Evolutionary conservation across 2,113 vertebrate species (phyloP).

Genomic region (Balaeniceps rex): DNA sequence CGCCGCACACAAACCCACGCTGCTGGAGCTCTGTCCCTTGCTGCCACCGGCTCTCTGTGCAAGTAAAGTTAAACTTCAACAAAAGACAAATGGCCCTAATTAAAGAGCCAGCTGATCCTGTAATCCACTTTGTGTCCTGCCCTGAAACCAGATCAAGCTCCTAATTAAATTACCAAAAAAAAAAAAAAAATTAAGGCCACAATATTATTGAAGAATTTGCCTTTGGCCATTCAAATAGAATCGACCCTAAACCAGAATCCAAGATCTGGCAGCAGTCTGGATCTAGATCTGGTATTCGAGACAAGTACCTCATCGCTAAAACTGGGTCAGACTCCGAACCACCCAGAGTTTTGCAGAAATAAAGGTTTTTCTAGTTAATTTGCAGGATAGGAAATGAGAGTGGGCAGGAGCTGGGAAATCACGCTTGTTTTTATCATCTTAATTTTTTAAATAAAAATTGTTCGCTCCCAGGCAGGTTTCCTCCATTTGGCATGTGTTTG

Average conservation of each 20-base stretch:
- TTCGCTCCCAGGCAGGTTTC: not conserved
- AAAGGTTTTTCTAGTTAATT: not conserved
- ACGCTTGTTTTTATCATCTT: not conserved
- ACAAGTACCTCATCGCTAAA: not conserved
- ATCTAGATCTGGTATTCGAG: not conserved
- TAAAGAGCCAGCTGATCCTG: slow-evolving; percentile 12
- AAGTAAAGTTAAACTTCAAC: not conserved
- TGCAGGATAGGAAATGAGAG: not conserved
- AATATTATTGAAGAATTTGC: not conserved
- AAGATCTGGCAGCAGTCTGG: not conserved
- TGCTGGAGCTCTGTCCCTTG: not conserved
- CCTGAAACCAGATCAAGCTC: slow-evolving; percentile 4
- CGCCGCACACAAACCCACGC: not conserved
- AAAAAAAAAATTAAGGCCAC: not conserved
- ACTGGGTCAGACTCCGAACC: not conserved
- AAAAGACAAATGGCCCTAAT: not conserved
- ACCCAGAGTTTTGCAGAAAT: not conserved
- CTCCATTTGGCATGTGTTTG: not conserved
- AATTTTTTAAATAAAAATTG: not conserved
- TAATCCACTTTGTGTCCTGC: slow-evolving; percentile 3
- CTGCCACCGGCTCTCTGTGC: not conserved
- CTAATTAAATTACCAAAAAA: slow-evolving; percentile 6
- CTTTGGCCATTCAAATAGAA: not conserved
- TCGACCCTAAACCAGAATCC: not conserved
- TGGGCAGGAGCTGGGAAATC: not conserved